These are phyloP conservation scores for Tetranychus truncatus DNA, from an alignment of 2,888 invertebrate species.

Conservation along the genomic window DNA sequence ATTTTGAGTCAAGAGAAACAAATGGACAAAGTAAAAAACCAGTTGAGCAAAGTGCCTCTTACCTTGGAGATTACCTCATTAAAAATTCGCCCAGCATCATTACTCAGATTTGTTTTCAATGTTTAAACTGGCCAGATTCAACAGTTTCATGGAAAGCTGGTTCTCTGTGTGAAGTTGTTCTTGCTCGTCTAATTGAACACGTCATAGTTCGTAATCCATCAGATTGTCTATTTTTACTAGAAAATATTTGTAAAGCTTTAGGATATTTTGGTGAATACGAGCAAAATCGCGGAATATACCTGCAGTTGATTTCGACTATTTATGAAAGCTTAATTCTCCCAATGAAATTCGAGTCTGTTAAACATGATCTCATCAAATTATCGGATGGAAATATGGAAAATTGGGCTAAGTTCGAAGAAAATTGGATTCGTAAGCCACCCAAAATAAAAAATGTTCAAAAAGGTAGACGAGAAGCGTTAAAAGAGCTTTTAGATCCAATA, in stretches of 20 bases:
- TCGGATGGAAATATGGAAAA: conserved; percentile 5
- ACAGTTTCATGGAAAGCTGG: conserved; percentile 13
- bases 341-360: conserved; percentile 9
- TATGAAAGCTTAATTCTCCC: not conserved
- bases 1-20: not conserved
- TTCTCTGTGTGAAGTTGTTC: conserved; percentile 11
- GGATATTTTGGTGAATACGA: conserved; percentile 20
- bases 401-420: conserved; percentile 16
- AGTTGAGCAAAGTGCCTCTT: not conserved
- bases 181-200: conserved; percentile 13
- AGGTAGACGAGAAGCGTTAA: conserved; percentile 11
- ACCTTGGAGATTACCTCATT: conserved; percentile 4
- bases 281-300: conserved; percentile 13
- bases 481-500: conserved; percentile 13
- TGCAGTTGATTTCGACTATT: not conserved
- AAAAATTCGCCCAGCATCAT: conserved; percentile 6
- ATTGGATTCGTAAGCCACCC: not conserved
- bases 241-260: conserved; percentile 15
- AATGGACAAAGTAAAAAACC: not conserved
- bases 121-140: conserved; percentile 19
- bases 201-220: conserved; percentile 12
- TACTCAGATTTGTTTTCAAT: conserved; percentile 8
- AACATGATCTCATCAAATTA: conserved; percentile 13
- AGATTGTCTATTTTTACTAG: conserved; percentile 14
- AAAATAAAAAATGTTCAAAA: conserved; percentile 7